Evolutionary conservation across 2,888 invertebrate species (phyloP).

Genomic region (Achlya flavicornis): DNA sequence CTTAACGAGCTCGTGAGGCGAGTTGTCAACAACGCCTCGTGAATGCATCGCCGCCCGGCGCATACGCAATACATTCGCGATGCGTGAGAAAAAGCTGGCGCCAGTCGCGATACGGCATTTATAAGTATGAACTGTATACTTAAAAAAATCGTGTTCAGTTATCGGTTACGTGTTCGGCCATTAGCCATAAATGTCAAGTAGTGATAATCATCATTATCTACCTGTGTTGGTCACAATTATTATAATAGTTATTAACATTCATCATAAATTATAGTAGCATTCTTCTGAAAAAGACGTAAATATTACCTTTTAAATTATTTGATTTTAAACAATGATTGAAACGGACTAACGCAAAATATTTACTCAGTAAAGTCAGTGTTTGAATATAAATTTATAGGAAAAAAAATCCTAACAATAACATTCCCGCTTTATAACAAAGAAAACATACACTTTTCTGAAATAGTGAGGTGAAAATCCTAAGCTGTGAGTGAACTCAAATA

Average conservation of each 20-base stretch:
- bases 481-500: not conserved
- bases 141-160: not conserved
- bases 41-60: not conserved
- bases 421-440: not conserved
- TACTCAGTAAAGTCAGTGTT: no score
- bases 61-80: conserved; percentile 16
- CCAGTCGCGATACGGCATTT: conserved; percentile 9
- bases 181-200: not conserved
- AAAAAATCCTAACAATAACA: not conserved
- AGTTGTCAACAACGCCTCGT: conserved; percentile 11
- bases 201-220: no score
- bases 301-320: no score
- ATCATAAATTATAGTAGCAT: no score
- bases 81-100: conserved; percentile 28
- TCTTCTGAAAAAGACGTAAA: no score
- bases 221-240: no score
- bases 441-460: not conserved
- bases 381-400: no score
- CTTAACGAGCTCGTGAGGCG: conserved; percentile 13
- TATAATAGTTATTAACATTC: no score
- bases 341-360: no score
- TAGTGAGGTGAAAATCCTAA: not conserved
- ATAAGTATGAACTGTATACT: not conserved
- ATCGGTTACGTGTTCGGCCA: not conserved
- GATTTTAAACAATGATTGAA: no score